A percentile compares a stretch with the other conserved stretches of the same genome.
Conservation (phyloP, 2,113 vertebrate species). For the Leucopternis melanops region DNA sequence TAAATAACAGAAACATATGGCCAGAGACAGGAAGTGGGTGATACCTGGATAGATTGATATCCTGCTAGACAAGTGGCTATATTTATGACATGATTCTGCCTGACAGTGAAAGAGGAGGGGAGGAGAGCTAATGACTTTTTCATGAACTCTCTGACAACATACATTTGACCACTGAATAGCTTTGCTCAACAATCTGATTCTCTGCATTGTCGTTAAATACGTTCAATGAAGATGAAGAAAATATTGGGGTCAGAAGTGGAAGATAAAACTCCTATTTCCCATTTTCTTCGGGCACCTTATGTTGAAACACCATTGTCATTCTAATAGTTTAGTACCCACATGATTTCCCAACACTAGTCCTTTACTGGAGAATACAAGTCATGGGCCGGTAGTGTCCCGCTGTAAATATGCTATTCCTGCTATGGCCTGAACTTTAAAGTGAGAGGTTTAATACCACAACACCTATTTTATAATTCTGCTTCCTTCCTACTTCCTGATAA, state of each 20-base stretch:
- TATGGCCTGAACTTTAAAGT: neutral
- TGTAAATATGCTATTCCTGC: neutral
- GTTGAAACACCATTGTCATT: neutral
- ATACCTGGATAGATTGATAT: constrained; percentile 76
- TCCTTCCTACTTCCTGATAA: neutral
- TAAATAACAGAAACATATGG: constrained; percentile 90
- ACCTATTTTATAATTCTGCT: neutral
- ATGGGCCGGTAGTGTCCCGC: neutral
- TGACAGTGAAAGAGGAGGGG: constrained; percentile 76
- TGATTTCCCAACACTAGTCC: neutral
- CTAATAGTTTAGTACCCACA: neutral
- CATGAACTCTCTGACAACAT: constrained; percentile 74
- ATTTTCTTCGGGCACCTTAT: neutral
- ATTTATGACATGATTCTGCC: constrained; percentile 77
- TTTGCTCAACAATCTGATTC: constrained; percentile 58
- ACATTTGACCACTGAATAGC: constrained; percentile 66
- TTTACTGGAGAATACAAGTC: neutral
- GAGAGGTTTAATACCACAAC: neutral
- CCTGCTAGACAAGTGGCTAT: constrained; percentile 68
- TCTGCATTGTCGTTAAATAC: neutral
- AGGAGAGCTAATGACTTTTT: constrained; percentile 73
- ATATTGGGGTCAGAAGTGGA: neutral
- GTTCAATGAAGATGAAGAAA: constrained; percentile 10
- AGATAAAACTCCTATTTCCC: neutral
- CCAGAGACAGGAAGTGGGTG: constrained; percentile 79